Evolutionary conservation across 2,113 vertebrate species (phyloP).

Genomic region (Leucopsar rothschildi): DNA sequence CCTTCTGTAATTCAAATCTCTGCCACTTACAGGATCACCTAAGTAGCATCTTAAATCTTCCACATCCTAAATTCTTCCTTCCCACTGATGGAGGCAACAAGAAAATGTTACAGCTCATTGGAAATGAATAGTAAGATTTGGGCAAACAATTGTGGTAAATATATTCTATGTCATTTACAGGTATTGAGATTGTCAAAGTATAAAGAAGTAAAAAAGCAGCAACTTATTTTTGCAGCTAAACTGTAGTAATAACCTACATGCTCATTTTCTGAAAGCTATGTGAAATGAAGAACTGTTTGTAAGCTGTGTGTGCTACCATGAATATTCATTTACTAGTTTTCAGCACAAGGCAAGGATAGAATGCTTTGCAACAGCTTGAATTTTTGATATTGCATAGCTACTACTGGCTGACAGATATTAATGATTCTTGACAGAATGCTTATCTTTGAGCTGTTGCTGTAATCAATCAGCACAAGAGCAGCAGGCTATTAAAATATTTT

Average conservation of each 20-base stretch:
- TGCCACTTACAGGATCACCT: neutral
- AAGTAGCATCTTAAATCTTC: neutral
- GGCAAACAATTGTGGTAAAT: neutral
- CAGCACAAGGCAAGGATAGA: neutral
- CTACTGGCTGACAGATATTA: conserved; percentile 35
- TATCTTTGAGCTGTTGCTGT: conserved; percentile 55
- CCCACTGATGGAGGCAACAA: neutral
- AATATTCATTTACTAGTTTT: conserved; percentile 3
- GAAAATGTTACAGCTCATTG: neutral
- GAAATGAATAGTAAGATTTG: neutral
- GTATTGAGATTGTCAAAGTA: neutral
- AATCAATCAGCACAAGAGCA: conserved; percentile 54
- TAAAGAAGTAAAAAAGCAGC: neutral
- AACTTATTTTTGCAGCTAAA: neutral
- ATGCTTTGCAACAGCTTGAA: neutral
- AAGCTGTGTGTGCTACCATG: neutral
- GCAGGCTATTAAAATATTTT: conserved; percentile 50
- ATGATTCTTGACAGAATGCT: conserved; percentile 57
- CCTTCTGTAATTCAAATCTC: neutral
- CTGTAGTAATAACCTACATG: neutral
- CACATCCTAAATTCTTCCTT: neutral
- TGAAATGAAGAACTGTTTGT: neutral
- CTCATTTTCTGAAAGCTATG: neutral
- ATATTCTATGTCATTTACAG: neutral
- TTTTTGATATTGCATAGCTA: conserved; percentile 25